phyloP scores from a whole-genome alignment of 1,140 invertebrate species.

The Drosophila pachea region DNA sequence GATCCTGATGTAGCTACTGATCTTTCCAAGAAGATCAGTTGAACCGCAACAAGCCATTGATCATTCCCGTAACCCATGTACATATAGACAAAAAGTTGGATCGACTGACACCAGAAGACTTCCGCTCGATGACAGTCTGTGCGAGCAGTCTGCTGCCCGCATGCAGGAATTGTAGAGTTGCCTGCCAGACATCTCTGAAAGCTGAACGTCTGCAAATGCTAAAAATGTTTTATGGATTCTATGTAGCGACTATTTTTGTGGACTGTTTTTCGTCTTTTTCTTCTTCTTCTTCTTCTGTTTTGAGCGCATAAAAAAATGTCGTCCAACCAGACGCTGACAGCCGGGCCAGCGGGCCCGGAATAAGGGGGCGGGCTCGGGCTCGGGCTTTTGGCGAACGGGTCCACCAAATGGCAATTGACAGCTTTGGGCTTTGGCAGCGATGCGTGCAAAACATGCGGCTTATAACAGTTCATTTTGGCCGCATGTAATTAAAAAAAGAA shows the following conservation, averaged over 20 bases:
- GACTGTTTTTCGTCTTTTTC: background rate
- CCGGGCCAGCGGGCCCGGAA: background rate
- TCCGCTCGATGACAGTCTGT: constrained; percentile 26
- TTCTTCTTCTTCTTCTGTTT: constrained; percentile 8
- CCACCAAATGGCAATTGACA: constrained; percentile 31
- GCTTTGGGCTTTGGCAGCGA: constrained; percentile 32
- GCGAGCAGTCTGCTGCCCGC: constrained; percentile 36
- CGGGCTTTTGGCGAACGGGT: constrained; percentile 12
- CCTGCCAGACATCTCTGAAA: constrained; percentile 32
- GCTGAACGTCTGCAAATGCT: constrained; percentile 46
- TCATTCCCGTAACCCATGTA: constrained; percentile 36
- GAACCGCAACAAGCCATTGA: constrained; percentile 8
- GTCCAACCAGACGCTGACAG: constrained; percentile 48
- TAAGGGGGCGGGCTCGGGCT: background rate
- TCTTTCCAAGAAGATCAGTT: constrained; percentile 27
- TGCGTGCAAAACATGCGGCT: constrained; percentile 43
- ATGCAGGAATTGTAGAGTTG: constrained; percentile 23
- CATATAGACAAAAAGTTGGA: constrained; percentile 25
- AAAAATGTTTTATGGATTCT: constrained; percentile 53
- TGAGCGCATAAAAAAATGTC: constrained; percentile 42
- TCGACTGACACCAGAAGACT: constrained; percentile 26
- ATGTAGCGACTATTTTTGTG: constrained; percentile 28
- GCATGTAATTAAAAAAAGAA: constrained; percentile 41
- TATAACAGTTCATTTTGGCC: constrained; percentile 48
- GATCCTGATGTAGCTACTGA: constrained; percentile 17